These are phyloP conservation scores for Petrolisthes manimaculis DNA, from an alignment of 2,888 invertebrate species.

Conservation along the genomic window DNA sequence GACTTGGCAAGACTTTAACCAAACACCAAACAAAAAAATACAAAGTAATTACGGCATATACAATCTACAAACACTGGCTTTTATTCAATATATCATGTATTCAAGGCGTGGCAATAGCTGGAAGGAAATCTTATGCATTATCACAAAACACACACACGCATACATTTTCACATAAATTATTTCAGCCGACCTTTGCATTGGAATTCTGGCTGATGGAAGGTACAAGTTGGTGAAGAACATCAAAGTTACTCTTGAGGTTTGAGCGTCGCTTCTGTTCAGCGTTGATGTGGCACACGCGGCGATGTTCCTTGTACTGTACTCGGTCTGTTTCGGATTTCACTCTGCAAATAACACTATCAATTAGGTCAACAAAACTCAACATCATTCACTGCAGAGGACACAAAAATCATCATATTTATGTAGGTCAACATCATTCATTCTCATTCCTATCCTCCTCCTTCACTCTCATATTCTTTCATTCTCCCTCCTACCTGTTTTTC, in stretches of 20 bases:
- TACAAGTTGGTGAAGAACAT: slow-evolving; percentile 90
- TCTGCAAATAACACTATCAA: slow-evolving; percentile 27
- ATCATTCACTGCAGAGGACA: neutral
- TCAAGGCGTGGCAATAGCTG: too few relatives aligned
- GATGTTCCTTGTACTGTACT: slow-evolving; percentile 80
- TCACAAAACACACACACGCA: neutral
- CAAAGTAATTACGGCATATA: too few relatives aligned
- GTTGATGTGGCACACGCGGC: slow-evolving; percentile 90
- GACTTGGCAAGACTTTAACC: too few relatives aligned
- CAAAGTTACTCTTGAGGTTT: slow-evolving; percentile 97
- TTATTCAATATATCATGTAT: too few relatives aligned
- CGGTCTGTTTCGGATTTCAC: slow-evolving; percentile 61
- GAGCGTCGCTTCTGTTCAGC: slow-evolving; percentile 96
- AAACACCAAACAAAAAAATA: too few relatives aligned
- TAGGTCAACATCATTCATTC: neutral
- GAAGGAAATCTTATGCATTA: too few relatives aligned
- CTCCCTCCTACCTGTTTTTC: neutral
- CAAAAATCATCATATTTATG: neutral
- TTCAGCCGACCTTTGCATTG: slow-evolving; percentile 80
- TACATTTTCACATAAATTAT: slow-evolving; percentile 6
- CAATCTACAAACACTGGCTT: too few relatives aligned
- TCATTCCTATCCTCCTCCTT: neutral
- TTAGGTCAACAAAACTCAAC: neutral
- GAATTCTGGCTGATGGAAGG: slow-evolving; percentile 82
- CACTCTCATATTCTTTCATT: too few relatives aligned